Base-by-base conservation (phyloP, 2,797 vertebrate genomes). In the Manis pentadactyla region DNA sequence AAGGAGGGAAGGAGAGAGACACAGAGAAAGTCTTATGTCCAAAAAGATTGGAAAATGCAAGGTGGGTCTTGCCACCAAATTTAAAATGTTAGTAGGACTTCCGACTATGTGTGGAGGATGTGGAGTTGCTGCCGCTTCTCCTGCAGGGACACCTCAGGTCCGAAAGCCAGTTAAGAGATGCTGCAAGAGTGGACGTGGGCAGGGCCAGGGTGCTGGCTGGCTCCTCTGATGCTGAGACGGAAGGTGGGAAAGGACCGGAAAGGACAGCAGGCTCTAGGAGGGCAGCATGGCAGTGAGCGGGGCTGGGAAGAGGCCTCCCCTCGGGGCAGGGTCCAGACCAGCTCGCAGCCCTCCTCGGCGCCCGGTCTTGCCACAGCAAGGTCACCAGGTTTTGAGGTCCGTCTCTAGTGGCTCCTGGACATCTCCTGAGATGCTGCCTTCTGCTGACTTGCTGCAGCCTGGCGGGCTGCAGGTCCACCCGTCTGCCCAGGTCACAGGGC, bases 81-180 rank as follows among this genome's bases (percentile, higher is more conserved):
- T 11, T 19, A 19, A 34, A n/a, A 18, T 1, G 18, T 37, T 1
- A 27, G 25, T 51, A 8, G 5, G n/a, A 13, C 53, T 77, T 23
- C 25, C 1, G 11, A 37, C 39, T 1, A 23, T 7, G 6, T 0
- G 1, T 5, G 49, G 13, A 29, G 12, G 14, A 1, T 0, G 15
- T 9, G 31, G 5, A 19, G 4, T 4, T 21, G 31, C 31, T 18
- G 5, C 5, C 6, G 4, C 15, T 8, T 83, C 12, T 4, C 6
- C 23, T 34, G 39, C 2, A 21, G 55, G 55, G 27, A 39, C 17
- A 18, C 29, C 29, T 18, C 34, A 29, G 57, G 37, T 19, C 55
- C 6, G 42, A 42, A 8, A 42, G 27, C 37, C 37, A 4, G 15
- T 19, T 42, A 19, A 4, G 27, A 19, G 37, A 61, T 4, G 37